Evolutionary conservation across 2,888 invertebrate genomes (phyloP), one percentile per base, ranked within the genome.

Genomic region (Erannis defoliaria): DNA sequence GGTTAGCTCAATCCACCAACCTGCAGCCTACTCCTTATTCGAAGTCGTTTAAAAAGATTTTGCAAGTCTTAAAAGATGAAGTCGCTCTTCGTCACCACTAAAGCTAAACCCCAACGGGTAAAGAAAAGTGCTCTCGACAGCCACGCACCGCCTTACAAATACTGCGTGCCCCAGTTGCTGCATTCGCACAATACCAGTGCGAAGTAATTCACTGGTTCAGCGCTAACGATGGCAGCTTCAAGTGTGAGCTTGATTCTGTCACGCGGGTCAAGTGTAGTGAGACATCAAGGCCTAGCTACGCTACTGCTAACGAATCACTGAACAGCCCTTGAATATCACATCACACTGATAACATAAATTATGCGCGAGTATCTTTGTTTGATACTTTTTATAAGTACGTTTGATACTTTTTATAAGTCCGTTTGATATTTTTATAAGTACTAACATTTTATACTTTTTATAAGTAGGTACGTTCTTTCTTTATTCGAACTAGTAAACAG

Each of bases 81-180:
- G 8, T 5, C 54, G 64, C 62, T 35, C 4, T 18, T 18, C 56
- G 56, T 59, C 46, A 1, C 9, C 8, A 54, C 10, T 19, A 1
- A 5, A 8, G 9, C 55, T 33, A 35, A n/a, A 46, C 59, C 51
- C 29, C 40, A 38, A 37, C 59, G 53, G 48, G 48, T 55, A 68
- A 61, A 61, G 64, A 61, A 54, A 59, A 78, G 76, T 60, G 73
- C 70, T 53, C 84, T 83, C 50, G 14, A 43, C 49, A n/a, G 10
- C 59, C 62, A 84, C 84, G 84, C 82, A 82, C 74, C 67, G 68
- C 72, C 67, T 76, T 76, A 80, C 79, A 82, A 84, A 80, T 76
- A 79, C 70, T 83, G 84, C 84, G 86, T 86, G 85, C 80, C 85
- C 86, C 72, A 85, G 82, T 81, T 80, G 72, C 66, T 76, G 62